Conservation (phyloP, 1,140 invertebrate species). For the Drosophila malerkotliana region DNA sequence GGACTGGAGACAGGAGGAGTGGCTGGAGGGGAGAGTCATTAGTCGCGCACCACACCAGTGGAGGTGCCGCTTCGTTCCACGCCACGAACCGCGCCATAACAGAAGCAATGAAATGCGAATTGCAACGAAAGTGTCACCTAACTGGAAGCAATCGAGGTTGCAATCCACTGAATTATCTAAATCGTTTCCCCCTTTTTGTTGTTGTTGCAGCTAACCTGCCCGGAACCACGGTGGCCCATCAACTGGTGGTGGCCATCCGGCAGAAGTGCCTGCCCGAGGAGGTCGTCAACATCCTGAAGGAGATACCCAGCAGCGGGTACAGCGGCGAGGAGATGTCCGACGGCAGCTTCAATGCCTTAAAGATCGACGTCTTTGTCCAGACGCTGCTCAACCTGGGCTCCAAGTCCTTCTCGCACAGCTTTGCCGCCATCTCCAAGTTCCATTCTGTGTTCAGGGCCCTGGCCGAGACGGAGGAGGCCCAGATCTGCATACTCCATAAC, state of each 20-base stretch:
- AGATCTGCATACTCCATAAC: constrained; percentile 96
- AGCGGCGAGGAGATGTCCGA: constrained; percentile 88
- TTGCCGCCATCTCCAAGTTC: constrained; percentile 98
- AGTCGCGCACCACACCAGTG: no score
- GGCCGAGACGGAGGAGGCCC: constrained; percentile 96
- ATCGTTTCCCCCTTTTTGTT: constrained; percentile 12
- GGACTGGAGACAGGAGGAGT: no score
- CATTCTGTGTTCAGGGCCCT: constrained; percentile 96
- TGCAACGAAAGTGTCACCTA: constrained; percentile 73
- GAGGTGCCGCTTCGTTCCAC: constrained; percentile 72
- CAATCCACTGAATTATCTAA: constrained; percentile 16
- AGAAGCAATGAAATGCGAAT: constrained; percentile 58
- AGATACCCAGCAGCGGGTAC: constrained; percentile 92
- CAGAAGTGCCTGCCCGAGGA: constrained; percentile 96
- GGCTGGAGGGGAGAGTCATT: no score
- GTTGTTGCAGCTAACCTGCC: constrained; percentile 88
- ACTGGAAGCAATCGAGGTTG: background rate
- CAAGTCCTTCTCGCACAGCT: constrained; percentile 99
- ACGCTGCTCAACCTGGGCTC: constrained; percentile 96
- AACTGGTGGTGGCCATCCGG: constrained; percentile 93
- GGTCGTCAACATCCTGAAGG: constrained; percentile 94
- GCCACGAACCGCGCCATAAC: constrained; percentile 32
- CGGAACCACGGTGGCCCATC: constrained; percentile 92
- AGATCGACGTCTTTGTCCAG: constrained; percentile 98
- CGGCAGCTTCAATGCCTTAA: constrained; percentile 92